Percentiles rank a stretch among this genome's conserved stretches.
phyloP scores from a whole-genome alignment of 2,797 vertebrate species.

The Cyclura pinguis region DNA sequence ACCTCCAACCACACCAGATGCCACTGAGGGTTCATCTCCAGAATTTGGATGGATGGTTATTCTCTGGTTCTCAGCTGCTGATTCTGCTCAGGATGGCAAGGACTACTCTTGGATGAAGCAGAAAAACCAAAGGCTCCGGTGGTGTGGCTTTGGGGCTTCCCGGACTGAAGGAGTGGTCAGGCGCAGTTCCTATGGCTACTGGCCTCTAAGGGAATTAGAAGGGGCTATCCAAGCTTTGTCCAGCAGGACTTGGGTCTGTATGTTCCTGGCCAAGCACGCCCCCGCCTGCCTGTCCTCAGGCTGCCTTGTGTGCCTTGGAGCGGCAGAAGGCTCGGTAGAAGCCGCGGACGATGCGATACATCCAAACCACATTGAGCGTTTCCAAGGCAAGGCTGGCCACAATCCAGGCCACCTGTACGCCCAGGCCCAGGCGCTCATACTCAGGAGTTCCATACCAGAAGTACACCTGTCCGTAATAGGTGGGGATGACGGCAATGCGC shows the following conservation, averaged over 20 bases:
- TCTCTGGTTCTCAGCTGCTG: background rate
- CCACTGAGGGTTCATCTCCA: background rate
- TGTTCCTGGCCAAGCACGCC: background rate
- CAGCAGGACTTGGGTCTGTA: background rate
- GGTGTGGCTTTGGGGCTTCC: background rate
- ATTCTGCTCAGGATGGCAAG: background rate
- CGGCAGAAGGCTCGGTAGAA: constrained; percentile 83
- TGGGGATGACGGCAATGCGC: constrained; percentile 85
- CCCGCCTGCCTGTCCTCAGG: constrained; percentile 30
- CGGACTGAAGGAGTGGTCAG: background rate
- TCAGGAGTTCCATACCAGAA: constrained; percentile 83
- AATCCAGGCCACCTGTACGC: constrained; percentile 88
- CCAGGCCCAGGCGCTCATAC: constrained; percentile 82
- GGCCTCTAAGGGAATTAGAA: background rate
- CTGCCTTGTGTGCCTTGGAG: constrained; percentile 39
- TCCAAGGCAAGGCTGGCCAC: constrained; percentile 85
- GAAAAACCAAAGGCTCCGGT: background rate
- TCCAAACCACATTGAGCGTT: constrained; percentile 84
- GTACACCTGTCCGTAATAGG: constrained; percentile 85
- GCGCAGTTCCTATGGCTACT: background rate
- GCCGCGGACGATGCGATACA: constrained; percentile 84
- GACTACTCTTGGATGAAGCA: background rate
- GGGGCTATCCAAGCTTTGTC: background rate
- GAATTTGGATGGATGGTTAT: background rate
- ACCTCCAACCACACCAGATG: background rate